phyloP scores from a whole-genome alignment of 2,888 invertebrate species.

The Acleris literana region DNA sequence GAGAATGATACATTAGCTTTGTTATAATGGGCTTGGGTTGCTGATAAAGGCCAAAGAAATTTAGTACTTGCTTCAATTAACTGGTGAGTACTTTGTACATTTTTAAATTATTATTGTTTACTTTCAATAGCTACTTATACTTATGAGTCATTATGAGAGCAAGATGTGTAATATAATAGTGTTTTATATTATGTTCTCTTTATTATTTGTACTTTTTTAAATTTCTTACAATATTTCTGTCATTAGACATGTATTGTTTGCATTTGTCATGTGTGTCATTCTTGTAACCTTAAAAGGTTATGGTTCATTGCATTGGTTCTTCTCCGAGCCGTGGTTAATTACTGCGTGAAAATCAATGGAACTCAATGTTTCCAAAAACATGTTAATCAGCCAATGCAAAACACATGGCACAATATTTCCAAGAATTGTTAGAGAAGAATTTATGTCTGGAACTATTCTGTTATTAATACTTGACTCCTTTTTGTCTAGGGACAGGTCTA shows the following conservation, averaged over 20 bases:
- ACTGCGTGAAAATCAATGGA: conserved; percentile 1
- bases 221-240: too few species aligned
- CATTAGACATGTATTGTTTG: not conserved
- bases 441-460: not conserved
- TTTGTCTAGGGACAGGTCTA: too few species aligned
- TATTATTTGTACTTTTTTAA: too few species aligned
- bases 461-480: too few species aligned
- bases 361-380: not conserved
- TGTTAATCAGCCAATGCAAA: conserved; percentile 5
- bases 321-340: conserved; percentile 1
- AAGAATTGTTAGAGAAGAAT: not conserved
- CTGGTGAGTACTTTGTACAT: conserved; percentile 16
- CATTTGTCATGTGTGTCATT: not conserved
- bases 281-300: conserved; percentile 4
- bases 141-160: conserved; percentile 2
- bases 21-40: conserved; percentile 52
- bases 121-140: too few species aligned
- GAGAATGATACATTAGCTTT: conserved; percentile 44
- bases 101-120: too few species aligned
- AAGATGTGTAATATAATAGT: too few species aligned
- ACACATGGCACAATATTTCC: not conserved
- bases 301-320: conserved; percentile 23
- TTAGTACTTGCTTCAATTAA: conserved; percentile 1
- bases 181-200: too few species aligned
- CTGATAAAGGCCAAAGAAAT: conserved; percentile 39